These are phyloP conservation scores for Rotaria sp. DNA, from an alignment of 2,888 invertebrate genomes.

Conservation along the genomic window DNA sequence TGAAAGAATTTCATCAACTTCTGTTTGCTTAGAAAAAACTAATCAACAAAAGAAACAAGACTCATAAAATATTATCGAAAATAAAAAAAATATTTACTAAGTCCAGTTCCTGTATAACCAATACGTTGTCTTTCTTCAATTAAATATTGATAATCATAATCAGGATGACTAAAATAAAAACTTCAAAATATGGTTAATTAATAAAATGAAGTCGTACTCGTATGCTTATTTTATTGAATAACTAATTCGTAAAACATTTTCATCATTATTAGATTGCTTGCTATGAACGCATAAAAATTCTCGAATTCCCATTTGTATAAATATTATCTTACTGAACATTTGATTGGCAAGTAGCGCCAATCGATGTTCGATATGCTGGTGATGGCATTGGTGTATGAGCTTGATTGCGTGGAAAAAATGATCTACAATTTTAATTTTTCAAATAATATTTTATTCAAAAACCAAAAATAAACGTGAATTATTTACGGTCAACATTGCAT, in stretches of 20 bases:
- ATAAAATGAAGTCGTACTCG: not conserved
- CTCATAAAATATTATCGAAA: not conserved
- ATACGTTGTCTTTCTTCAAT: not conserved
- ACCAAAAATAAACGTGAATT: no score
- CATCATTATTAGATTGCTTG: not conserved
- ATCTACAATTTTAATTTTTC: no score
- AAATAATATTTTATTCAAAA: no score
- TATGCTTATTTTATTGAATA: not conserved
- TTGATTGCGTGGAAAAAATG: not conserved
- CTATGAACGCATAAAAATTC: no score
- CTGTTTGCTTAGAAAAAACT: not conserved
- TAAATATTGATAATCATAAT: not conserved
- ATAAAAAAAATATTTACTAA: not conserved
- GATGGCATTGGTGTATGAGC: conserved; percentile 9
- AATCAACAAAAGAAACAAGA: not conserved
- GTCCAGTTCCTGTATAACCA: not conserved
- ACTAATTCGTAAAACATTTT: not conserved
- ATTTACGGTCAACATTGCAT: no score
- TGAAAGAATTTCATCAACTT: not conserved
- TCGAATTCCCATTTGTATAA: not conserved
- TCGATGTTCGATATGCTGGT: not conserved
- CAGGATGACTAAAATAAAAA: not conserved
- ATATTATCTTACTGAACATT: not conserved
- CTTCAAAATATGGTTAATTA: not conserved
- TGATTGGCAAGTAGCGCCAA: not conserved